phyloP scores from a whole-genome alignment of 2,888 invertebrate species.

The Diogma glabrata region DNA sequence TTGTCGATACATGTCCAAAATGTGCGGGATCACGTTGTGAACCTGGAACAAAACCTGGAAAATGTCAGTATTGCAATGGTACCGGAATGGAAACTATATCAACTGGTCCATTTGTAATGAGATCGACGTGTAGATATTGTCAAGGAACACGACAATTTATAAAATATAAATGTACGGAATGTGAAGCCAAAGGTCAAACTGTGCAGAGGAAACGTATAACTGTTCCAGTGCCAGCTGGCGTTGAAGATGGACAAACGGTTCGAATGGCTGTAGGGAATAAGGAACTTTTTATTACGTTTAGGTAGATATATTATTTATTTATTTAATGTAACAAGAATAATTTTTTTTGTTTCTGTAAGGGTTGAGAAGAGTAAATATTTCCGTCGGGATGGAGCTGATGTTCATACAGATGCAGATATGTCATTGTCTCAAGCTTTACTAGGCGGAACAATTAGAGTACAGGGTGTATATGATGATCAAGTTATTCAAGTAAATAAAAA shows the following conservation, averaged over 20 bases:
- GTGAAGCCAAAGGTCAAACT: constrained; percentile 83
- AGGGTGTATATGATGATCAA: constrained; percentile 93
- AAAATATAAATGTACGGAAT: constrained; percentile 82
- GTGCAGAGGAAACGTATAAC: constrained; percentile 81
- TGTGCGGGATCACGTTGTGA: constrained; percentile 80
- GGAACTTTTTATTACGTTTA: constrained; percentile 87
- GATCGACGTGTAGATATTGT: constrained; percentile 87
- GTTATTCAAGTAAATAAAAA: too few relatives aligned
- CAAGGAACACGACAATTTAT: constrained; percentile 79
- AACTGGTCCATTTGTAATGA: constrained; percentile 92
- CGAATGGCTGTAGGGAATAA: constrained; percentile 84
- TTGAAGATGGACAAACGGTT: constrained; percentile 95
- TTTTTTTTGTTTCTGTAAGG: too few relatives aligned
- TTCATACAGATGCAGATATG: constrained; percentile 87
- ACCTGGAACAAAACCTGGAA: constrained; percentile 79
- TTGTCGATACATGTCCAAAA: constrained; percentile 83
- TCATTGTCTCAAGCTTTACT: constrained; percentile 85
- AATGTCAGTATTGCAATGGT: constrained; percentile 90
- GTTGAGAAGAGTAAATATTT: constrained; percentile 85
- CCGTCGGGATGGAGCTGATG: constrained; percentile 83
- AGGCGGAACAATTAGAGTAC: constrained; percentile 84
- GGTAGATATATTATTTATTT: too few relatives aligned
- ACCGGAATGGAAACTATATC: constrained; percentile 90
- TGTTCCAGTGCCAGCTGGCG: constrained; percentile 90
- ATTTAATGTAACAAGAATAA: too few relatives aligned